A percentile compares a stretch with the other conserved stretches of the same genome.
phyloP scores from a whole-genome alignment of 2,888 invertebrate species.

The Dascillus cervinus region DNA sequence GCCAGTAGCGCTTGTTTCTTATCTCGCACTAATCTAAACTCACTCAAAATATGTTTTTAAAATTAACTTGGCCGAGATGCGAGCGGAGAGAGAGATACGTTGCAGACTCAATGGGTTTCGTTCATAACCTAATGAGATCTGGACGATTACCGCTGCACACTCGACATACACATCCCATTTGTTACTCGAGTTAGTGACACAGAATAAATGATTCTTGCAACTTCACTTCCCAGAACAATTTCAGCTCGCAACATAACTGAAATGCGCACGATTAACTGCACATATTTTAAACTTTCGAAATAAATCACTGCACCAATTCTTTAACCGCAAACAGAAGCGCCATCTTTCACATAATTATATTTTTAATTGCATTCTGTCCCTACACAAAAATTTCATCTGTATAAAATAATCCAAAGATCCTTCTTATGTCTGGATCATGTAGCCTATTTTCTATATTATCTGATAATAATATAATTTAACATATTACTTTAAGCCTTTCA shows the following conservation, averaged over 20 bases:
- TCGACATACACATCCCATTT: constrained; percentile 31
- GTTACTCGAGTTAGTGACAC: constrained; percentile 36
- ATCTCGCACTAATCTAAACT: constrained; percentile 31
- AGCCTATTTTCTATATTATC: too few species aligned
- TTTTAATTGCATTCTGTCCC: too few species aligned
- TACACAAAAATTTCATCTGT: too few species aligned
- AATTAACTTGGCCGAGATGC: constrained; percentile 32
- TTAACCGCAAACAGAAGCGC: too few species aligned
- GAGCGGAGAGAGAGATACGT: constrained; percentile 26
- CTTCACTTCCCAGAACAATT: constrained; percentile 19
- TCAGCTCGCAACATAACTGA: constrained; percentile 4
- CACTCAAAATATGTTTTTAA: constrained; percentile 40
- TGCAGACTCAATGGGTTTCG: constrained; percentile 33
- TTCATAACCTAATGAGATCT: constrained; percentile 41
- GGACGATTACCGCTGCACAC: constrained; percentile 37
- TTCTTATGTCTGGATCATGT: too few species aligned
- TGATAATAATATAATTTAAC: too few species aligned
- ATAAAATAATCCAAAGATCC: too few species aligned
- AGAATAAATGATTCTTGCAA: constrained; percentile 28
- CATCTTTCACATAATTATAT: too few species aligned
- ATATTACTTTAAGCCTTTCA: too few species aligned
- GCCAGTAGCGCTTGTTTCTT: constrained; percentile 30
- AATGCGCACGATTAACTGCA: too few species aligned
- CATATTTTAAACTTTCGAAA: too few species aligned
- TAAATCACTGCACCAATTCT: too few species aligned